phyloP scores from a whole-genome alignment of 2,797 vertebrate genomes.

The Sebastolobus altivelis region DNA sequence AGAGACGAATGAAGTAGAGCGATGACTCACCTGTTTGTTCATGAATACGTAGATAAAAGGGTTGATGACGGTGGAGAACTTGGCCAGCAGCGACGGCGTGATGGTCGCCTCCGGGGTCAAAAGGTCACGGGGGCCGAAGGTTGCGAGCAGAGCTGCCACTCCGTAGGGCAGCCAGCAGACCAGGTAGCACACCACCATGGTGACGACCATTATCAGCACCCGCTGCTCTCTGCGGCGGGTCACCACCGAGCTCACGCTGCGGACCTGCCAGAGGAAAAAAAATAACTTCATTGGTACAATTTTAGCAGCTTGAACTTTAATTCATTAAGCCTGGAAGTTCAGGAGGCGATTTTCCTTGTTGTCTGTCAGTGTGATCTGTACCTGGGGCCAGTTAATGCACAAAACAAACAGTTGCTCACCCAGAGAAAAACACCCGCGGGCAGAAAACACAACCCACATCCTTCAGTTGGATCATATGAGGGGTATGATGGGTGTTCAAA shows the following conservation, averaged over 20 bases:
- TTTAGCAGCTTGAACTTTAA: background rate
- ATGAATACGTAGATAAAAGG: conserved; percentile 89
- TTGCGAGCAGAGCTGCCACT: conserved; percentile 82
- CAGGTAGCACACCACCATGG: conserved; percentile 88
- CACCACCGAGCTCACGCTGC: conserved; percentile 67
- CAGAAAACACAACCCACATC: background rate
- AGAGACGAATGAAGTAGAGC: background rate
- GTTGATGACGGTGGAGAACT: conserved; percentile 88
- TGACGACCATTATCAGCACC: conserved; percentile 85
- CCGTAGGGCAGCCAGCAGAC: conserved; percentile 90
- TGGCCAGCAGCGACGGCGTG: conserved; percentile 87
- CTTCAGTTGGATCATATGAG: background rate
- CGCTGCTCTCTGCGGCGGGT: conserved; percentile 80
- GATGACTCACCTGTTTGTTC: conserved; percentile 87
- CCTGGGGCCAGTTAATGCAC: background rate
- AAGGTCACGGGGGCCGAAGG: conserved; percentile 82
- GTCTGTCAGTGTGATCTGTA: background rate
- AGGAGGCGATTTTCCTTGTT: background rate
- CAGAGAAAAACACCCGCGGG: background rate
- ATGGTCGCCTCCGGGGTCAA: conserved; percentile 83
- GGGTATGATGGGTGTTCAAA: too few species aligned
- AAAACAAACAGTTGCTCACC: background rate
- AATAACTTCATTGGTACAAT: background rate
- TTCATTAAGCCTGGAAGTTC: background rate
- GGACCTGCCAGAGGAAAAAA: conserved; percentile 68